Base-by-base conservation (phyloP, 2,113 vertebrate genomes). In the Mastomys natalensis region DNA sequence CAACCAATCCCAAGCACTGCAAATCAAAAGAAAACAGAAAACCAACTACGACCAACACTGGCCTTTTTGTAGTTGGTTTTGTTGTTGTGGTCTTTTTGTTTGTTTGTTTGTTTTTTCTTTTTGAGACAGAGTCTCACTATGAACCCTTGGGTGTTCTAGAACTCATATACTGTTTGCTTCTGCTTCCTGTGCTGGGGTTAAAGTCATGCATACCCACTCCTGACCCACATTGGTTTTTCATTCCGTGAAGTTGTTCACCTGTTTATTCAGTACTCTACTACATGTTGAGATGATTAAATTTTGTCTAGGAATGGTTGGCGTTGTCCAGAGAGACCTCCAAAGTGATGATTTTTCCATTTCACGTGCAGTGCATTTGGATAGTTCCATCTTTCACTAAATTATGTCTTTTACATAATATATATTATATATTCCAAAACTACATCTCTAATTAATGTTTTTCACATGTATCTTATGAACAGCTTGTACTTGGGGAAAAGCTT, bases 361-460 rank as follows among this genome's bases (percentile, higher is more conserved):
- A 89, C 29, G 7, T 70, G 58, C 58, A 90, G 19, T 80, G 66
- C 58, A 95, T 93, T 91, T 92, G 24, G 21, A 62, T 84, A 48
- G 58, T 21, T 5, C 48, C n/a, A 94, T 95, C 12, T 87, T 96
- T 86, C 40, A 40, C 60, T 93, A 62, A 96, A 81, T 94, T 94
- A 91, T 60, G n/a, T 68, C 66, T 68, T 68, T 34, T 34, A 68
- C 34, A 16, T 68, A 34, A 68, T 68, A 34, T 68, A 21, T 89
- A 90, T 11, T 26, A 84, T 40, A 15, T 96, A 76, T 62, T 86
- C 95, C 24, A 48, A 92, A 97, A 86, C 72, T 58, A 91, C 89
- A 66, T 93, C 31, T 29, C 4, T 22, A 31, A 11, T 96, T 95
- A 74, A 0, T 89, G 66, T 10, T 95, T 96, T 95, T 90, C 22